Evolutionary conservation across 2,888 invertebrate species (phyloP), one percentile per base, ranked within the genome.

Genomic region (Tuta absoluta): DNA sequence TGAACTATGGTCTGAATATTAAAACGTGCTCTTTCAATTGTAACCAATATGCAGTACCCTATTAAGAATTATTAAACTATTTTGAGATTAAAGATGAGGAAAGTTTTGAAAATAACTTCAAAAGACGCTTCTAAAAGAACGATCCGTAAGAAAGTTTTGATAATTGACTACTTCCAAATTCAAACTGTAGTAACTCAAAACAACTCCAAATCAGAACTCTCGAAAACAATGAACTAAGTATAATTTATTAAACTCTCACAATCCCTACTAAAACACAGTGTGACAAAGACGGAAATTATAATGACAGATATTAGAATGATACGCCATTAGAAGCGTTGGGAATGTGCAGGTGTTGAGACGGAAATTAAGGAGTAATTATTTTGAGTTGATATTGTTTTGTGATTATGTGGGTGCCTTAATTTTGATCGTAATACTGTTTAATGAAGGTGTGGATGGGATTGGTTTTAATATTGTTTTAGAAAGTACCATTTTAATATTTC

Each of bases 231-330:
- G 5, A 28, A 28, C 5, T 4, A 4, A 28, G 2, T 4, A 2
- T 5, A 28, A 28, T 28, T 28, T 28, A 4, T 2, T 28, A 28
- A 28, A 28, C 5, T 5, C 5, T 28, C 5, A 28, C 28, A 45
- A 4, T 45, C 33, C 28, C 45, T 45, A 45, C 45, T 45, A 5
- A 45, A 45, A 17, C 5, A 45, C 45, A 61, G 60, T 17, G 45
- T 45, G 45, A 45, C 17, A 45, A 41, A 14, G 41, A 41, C n/a
- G n/a, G 12, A 41, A 45, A 45, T 45, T 45, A 45, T 17, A 45
- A 45, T 45, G 45, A 45, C 45, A 17, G 45, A 53, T 23, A 53
- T 23, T 53, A 53, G 21, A 53, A 53, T 53, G 23, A 53, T 53
- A 53, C 51, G 23, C 51, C 24, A 53, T 53, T 53, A 53, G 12